Evolutionary conservation across 35 echinoderm and acorn worm species (phyloP), one percentile per base, ranked within the genome.

Genomic region (Heliocidaris tuberculata): DNA sequence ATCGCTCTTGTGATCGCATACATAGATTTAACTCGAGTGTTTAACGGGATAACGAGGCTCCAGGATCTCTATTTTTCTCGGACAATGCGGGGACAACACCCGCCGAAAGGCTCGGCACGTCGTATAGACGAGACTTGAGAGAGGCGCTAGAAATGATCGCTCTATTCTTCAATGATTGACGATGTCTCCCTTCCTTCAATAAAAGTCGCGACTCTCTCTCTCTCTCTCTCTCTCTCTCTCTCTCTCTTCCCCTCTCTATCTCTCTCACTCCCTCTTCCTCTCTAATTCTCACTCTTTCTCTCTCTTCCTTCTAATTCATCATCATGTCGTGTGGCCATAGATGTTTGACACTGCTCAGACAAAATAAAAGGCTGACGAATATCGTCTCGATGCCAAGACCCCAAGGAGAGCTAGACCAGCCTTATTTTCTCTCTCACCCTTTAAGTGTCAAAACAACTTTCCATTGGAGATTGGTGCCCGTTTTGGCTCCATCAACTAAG

Each of bases 361-460:
- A 78, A 24, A 24, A 78, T 78, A 19, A 78, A 78, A 78, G 65
- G 8, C 65, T 78, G 65, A n/a, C 65, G 65, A 27, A 27, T 24
- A n/a, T 78, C 65, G 65, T 78, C 65, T 78, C 19, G 19, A 78
- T 78, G 27, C 15, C 65, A 78, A 27, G 65, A 78, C 65, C 65
- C 65, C 65, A n/a, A n/a, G 19, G 65, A 78, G 65, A 78, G 19
- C 65, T 7, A 78, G 65, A 78, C 65, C 65, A n/a, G 27, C 17
- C 60, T 19, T 78, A 78, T 42, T 42, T 42, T 42, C 35, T 42
- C 35, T 42, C 35, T 78, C 65, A n/a, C 65, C 27, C 65, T 78
- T 78, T 78, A 78, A 78, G 65, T 78, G 65, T 78, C 65, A 78
- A 78, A 78, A 78, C 65, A 78, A 78, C 65, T 78, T 78, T 24